These are phyloP conservation scores for Python bivittatus DNA, from an alignment of 2,113 vertebrate species.

Conservation along the genomic window DNA sequence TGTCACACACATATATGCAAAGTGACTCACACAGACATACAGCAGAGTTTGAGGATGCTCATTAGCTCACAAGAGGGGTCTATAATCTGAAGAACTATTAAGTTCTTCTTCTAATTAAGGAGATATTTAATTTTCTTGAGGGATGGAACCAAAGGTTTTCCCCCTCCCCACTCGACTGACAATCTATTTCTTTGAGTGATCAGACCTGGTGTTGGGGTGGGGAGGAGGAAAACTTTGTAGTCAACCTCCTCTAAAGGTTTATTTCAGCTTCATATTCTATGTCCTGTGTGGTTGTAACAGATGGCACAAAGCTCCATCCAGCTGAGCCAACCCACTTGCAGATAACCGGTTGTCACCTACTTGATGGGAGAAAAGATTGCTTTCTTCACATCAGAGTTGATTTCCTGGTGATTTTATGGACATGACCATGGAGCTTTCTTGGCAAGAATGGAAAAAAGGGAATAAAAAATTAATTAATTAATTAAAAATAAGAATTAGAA, in stretches of 20 bases:
- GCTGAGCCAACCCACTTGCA: neutral
- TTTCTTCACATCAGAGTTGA: neutral
- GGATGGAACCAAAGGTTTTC: neutral
- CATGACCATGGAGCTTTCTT: neutral
- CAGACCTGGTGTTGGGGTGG: neutral
- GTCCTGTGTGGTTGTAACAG: neutral
- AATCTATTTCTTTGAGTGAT: neutral
- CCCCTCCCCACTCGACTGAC: neutral
- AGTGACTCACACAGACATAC: neutral
- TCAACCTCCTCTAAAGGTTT: neutral
- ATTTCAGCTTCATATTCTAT: neutral
- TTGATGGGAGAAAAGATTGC: neutral
- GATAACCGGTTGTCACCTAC: neutral
- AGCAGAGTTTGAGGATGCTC: neutral
- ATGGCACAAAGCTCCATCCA: neutral
- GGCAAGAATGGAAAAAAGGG: neutral
- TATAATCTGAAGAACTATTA: neutral
- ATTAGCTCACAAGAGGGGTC: neutral
- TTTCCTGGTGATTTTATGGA: neutral
- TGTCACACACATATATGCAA: neutral
- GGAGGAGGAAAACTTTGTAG: neutral
- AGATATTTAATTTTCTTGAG: neutral
- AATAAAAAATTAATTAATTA: rapidly evolving
- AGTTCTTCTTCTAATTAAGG: too few species aligned
- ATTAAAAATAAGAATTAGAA: neutral